Conservation (phyloP, 2,888 invertebrate genomes). For the Lepeophtheirus nordmannii region DNA sequence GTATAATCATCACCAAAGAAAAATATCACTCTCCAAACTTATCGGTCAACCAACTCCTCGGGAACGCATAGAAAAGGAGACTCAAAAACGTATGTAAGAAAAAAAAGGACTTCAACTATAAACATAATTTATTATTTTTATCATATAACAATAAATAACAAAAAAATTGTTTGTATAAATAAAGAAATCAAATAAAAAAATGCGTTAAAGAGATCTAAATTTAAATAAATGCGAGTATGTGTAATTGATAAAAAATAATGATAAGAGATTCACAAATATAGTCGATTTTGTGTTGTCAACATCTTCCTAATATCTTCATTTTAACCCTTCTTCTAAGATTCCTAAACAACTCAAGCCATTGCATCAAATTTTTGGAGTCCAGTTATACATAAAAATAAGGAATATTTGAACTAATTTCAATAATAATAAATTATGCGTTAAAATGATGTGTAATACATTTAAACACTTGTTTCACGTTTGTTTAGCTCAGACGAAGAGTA, state of each 20-base stretch:
- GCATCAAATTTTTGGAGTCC: too few relatives aligned
- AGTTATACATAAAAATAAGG: too few relatives aligned
- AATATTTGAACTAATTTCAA: too few relatives aligned
- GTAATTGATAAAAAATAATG: neutral
- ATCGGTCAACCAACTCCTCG: neutral
- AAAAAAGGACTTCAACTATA: neutral
- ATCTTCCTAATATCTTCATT: too few relatives aligned
- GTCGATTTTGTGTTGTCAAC: too few relatives aligned
- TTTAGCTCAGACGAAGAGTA: conserved; percentile 1
- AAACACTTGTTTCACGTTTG: neutral
- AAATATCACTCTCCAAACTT: conserved; percentile 14
- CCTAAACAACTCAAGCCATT: too few relatives aligned
- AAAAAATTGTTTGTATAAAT: neutral
- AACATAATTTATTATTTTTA: neutral
- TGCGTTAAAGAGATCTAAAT: neutral
- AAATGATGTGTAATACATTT: neutral
- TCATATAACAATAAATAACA: conserved; percentile 4
- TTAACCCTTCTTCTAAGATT: too few relatives aligned
- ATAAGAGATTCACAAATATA: neutral
- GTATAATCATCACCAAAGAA: conserved; percentile 9
- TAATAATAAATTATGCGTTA: too few relatives aligned
- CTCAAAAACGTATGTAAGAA: neutral
- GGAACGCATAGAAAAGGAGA: conserved; percentile 5
- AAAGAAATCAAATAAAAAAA: neutral
- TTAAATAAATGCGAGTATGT: neutral